phyloP scores from a whole-genome alignment of 2,888 invertebrate species.

The Abrostola triplasia region DNA sequence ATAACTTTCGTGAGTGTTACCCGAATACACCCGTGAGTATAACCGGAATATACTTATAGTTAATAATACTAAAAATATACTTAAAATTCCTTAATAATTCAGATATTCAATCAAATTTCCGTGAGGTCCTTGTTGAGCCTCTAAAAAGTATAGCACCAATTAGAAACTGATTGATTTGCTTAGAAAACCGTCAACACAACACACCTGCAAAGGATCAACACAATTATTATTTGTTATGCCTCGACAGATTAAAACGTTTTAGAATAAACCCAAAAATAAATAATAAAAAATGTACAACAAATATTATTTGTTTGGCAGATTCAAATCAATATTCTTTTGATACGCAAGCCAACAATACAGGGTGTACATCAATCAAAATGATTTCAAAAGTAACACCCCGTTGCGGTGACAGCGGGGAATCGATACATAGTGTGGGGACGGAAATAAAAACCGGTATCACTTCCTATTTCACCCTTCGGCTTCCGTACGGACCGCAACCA shows the following conservation, averaged over 20 bases:
- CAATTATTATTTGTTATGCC: conserved; percentile 34
- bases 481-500: conserved; percentile 63
- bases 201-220: conserved; percentile 15
- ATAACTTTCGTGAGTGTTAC: too few species aligned
- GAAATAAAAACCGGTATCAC: conserved; percentile 82
- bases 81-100: too few species aligned
- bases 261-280: conserved; percentile 46
- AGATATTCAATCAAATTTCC: too few species aligned
- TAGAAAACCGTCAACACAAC: conserved; percentile 4
- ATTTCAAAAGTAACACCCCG: conserved; percentile 73
- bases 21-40: too few species aligned
- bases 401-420: conserved; percentile 79
- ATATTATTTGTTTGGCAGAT: conserved; percentile 57
- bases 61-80: too few species aligned
- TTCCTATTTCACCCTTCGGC: conserved; percentile 79
- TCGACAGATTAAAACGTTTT: conserved; percentile 35
- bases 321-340: conserved; percentile 68
- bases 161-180: conserved; percentile 2
- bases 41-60: too few species aligned
- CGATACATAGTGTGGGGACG: conserved; percentile 76
- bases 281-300: conserved; percentile 34
- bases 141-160: too few species aligned
- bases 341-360: conserved; percentile 63
- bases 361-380: conserved; percentile 78
- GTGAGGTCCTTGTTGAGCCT: too few species aligned